Evolutionary conservation across 2,113 vertebrate genomes (phyloP), one percentile per base, ranked within the genome.

Genomic region (Taxidea taxus): DNA sequence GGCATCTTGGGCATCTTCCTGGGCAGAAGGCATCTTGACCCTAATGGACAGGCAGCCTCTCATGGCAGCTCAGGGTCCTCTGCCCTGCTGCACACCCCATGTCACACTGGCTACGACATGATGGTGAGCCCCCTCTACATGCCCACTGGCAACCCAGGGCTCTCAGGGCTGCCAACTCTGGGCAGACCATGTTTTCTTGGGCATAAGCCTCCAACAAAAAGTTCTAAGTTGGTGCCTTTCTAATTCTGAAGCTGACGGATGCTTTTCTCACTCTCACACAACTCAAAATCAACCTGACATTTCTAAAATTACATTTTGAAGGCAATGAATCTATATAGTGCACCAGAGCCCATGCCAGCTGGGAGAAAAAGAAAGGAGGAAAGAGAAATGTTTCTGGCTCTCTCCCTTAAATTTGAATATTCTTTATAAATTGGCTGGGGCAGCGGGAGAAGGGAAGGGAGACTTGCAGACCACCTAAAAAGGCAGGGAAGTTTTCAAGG

Each of bases 251-350:
- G 87, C 83, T 87, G 87, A 95, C 0, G 54, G 66, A 60, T 92
- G 87, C 68, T 94, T 92, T 96, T 94, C 92, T 96, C 64, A 81
- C 82, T 97, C 60, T 49, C 21, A 70, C 87, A 97, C 89, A 86
- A 93, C 95, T 97, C 86, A 98, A 97, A 98, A 94, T 93, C 94
- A 92, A 95, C 20, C 27, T 95, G 97, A 96, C 78, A 95, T 98
- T 97, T 4, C 95, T 96, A 97, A 98, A 98, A 97, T 94, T 74
- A 91, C 10, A 1, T 91, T 84, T 85, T 91, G 72, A 62, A 97
- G 80, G 72, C 82, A 97, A 91, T 92, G 20, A 94, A 47, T 96
- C 89, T 72, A n/a, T 87, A 94, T 84, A 34, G 85, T 74, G 12
- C 94, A 94, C 13, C 44, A 27, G 56, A 5, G 14, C 13, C 47